These are phyloP conservation scores for Rhogogaster chlorosoma DNA, from an alignment of 2,888 invertebrate species.

Conservation along the genomic window DNA sequence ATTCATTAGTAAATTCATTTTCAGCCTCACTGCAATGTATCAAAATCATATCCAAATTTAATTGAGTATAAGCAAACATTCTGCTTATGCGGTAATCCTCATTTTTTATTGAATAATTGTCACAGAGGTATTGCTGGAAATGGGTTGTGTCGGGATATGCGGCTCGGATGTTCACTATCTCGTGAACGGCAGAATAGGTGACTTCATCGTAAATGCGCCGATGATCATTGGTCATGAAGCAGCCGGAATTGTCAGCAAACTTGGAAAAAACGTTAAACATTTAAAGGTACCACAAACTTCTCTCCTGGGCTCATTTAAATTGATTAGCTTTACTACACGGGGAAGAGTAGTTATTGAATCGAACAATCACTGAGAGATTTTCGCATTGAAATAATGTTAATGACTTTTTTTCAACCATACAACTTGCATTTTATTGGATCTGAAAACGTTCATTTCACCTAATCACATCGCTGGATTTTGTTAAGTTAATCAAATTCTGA, in stretches of 20 bases:
- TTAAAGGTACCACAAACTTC: slow-evolving; percentile 78
- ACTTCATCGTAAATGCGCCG: slow-evolving; percentile 91
- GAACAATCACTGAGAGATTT: too few relatives aligned
- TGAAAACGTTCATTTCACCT: not conserved
- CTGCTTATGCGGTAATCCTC: not conserved
- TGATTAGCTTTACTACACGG: not conserved
- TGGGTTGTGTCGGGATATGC: slow-evolving; percentile 98
- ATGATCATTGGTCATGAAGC: slow-evolving; percentile 98
- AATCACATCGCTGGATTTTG: not conserved
- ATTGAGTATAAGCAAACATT: not conserved
- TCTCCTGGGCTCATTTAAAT: not conserved
- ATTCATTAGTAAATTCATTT: not conserved
- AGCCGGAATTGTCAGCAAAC: slow-evolving; percentile 88
- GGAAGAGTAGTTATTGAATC: not conserved
- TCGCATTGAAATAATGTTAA: too few relatives aligned
- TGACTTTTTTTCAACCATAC: too few relatives aligned
- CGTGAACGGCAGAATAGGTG: slow-evolving; percentile 90
- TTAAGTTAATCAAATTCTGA: not conserved
- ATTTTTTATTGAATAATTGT: slow-evolving; percentile 50
- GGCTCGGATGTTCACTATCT: slow-evolving; percentile 98
- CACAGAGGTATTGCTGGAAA: slow-evolving; percentile 91
- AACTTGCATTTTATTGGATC: not conserved
- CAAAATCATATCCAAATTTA: not conserved
- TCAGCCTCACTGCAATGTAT: not conserved
- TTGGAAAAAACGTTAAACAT: slow-evolving; percentile 85